These are phyloP conservation scores for Rutilus rutilus DNA, from an alignment of 2,113 vertebrate genomes.

Conservation along the genomic window DNA sequence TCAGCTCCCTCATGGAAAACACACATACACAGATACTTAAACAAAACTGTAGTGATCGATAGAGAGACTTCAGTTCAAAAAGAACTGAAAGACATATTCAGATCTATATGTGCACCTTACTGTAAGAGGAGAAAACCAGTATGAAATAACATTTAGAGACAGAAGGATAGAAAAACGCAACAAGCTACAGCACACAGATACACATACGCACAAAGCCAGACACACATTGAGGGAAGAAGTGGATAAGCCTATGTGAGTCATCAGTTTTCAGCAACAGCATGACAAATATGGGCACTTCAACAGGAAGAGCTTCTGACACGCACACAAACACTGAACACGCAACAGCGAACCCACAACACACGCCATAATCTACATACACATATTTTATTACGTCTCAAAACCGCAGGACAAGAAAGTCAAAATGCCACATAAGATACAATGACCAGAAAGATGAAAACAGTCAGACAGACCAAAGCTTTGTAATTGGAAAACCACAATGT, in stretches of 20 bases:
- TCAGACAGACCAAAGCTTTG: background rate
- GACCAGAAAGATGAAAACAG: background rate
- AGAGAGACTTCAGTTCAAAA: background rate
- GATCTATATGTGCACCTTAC: background rate
- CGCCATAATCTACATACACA: background rate
- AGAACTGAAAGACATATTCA: background rate
- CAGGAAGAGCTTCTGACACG: constrained; percentile 41
- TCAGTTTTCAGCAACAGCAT: constrained; percentile 51
- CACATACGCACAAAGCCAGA: background rate
- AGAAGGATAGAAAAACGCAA: background rate
- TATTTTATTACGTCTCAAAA: background rate
- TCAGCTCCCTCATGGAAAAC: constrained; percentile 49
- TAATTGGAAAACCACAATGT: background rate
- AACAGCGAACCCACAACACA: constrained; percentile 13
- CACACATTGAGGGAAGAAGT: background rate
- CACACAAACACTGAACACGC: constrained; percentile 30
- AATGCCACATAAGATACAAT: background rate
- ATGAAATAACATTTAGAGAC: background rate
- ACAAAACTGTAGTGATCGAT: background rate
- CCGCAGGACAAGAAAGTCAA: background rate
- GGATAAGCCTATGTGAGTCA: constrained; percentile 30
- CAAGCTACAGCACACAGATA: constrained; percentile 28
- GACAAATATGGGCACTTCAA: constrained; percentile 45
- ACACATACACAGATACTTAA: constrained; percentile 42
- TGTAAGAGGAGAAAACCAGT: background rate